Conservation (phyloP, 2,888 invertebrate genomes). For the Ormyrus labotus region DNA sequence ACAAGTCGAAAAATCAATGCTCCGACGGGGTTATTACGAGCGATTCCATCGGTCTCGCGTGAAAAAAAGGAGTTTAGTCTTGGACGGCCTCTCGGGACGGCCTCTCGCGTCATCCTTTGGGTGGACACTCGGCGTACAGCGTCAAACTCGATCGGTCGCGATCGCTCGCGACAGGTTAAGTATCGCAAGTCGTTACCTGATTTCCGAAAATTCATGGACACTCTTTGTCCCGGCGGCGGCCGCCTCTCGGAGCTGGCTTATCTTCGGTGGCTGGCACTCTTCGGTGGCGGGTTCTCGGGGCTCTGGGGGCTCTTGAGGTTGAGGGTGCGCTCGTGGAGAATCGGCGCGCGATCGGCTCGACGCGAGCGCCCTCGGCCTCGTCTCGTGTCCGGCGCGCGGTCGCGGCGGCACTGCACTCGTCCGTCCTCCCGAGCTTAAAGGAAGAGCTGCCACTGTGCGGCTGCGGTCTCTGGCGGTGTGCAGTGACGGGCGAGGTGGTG, state of each 20-base stretch:
- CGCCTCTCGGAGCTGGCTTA: conserved; percentile 67
- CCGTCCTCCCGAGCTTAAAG: not conserved
- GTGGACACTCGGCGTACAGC: too few relatives aligned
- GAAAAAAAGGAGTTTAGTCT: too few relatives aligned
- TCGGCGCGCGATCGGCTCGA: not conserved
- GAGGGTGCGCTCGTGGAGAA: too few relatives aligned
- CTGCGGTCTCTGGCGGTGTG: not conserved
- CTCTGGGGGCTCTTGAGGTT: too few relatives aligned
- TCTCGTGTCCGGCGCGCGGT: not conserved
- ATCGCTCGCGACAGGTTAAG: too few relatives aligned
- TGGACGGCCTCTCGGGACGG: too few relatives aligned
- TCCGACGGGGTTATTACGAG: too few relatives aligned
- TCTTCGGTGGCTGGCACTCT: conserved; percentile 22
- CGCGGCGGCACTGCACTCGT: not conserved
- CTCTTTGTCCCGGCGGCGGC: conserved; percentile 76
- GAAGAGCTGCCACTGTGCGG: not conserved
- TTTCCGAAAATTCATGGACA: conserved; percentile 82
- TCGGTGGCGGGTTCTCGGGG: not conserved
- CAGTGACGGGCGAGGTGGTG: conserved; percentile 1
- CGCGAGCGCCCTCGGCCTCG: not conserved
- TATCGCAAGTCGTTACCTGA: conserved; percentile 78
- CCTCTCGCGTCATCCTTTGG: too few relatives aligned
- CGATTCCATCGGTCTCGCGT: too few relatives aligned
- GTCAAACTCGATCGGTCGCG: too few relatives aligned
- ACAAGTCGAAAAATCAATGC: too few relatives aligned